Evolutionary conservation across 1,140 invertebrate species (phyloP).

Genomic region (Bombus turneri): DNA sequence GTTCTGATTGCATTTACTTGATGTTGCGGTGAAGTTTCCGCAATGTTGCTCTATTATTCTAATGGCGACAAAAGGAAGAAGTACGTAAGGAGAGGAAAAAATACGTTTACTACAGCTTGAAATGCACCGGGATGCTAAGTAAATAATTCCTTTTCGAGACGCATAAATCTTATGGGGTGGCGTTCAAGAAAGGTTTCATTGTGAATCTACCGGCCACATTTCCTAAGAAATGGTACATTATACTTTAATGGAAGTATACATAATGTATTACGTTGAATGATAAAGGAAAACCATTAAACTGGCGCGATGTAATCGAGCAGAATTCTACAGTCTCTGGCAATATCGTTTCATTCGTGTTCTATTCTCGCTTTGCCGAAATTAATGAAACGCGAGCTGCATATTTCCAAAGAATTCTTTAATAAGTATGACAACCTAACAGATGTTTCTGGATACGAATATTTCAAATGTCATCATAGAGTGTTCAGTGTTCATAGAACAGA

Average conservation of each 20-base stretch:
- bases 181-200: conserved; percentile 41
- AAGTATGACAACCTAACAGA: conserved; percentile 33
- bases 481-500: background rate
- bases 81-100: background rate
- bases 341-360: conserved; percentile 26
- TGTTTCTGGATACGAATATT: conserved; percentile 44
- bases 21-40: conserved; percentile 4
- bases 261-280: conserved; percentile 57
- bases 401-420: conserved; percentile 42
- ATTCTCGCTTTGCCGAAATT: conserved; percentile 47
- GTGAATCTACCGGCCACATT: conserved; percentile 32
- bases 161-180: conserved; percentile 39
- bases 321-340: conserved; percentile 52
- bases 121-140: conserved; percentile 36
- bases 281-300: conserved; percentile 55
- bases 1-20: conserved; percentile 6
- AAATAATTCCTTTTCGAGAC: conserved; percentile 49
- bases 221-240: conserved; percentile 40
- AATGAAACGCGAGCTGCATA: conserved; percentile 53
- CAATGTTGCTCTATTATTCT: conserved; percentile 6
- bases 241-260: conserved; percentile 59
- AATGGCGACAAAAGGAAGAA: background rate
- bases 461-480: too few relatives aligned
- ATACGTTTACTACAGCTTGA: background rate
- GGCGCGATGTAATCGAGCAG: conserved; percentile 44